phyloP scores from a whole-genome alignment of 2,797 vertebrate genomes.

The Bradypodion ventrale region DNA sequence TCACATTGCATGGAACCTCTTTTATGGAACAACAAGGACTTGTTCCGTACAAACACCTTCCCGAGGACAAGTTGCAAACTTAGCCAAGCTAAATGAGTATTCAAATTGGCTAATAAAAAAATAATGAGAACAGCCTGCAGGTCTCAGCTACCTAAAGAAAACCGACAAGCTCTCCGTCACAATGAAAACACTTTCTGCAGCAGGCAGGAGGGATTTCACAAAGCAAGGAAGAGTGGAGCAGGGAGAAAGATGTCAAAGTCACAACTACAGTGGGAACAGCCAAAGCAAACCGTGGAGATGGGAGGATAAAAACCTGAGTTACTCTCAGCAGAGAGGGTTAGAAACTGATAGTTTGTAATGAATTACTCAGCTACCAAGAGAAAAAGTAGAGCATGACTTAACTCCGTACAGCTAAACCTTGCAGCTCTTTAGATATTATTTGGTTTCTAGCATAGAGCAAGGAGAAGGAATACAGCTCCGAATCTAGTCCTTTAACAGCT shows the following conservation, averaged over 20 bases:
- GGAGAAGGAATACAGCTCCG: neutral
- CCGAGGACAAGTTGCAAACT: slow-evolving; percentile 57
- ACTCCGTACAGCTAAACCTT: neutral
- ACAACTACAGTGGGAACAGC: slow-evolving; percentile 4
- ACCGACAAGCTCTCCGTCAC: slow-evolving; percentile 61
- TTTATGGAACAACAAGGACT: slow-evolving; percentile 28
- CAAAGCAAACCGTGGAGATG: neutral
- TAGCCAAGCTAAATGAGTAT: slow-evolving; percentile 66
- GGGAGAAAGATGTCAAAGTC: accelerated
- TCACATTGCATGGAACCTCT: slow-evolving; percentile 9
- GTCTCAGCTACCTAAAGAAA: slow-evolving; percentile 66
- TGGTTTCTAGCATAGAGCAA: neutral
- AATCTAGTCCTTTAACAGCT: neutral
- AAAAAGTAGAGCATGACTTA: neutral
- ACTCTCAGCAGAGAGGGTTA: neutral
- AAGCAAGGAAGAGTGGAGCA: slow-evolving; percentile 35
- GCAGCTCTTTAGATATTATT: neutral
- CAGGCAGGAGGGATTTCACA: slow-evolving; percentile 35
- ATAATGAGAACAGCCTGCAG: slow-evolving; percentile 69
- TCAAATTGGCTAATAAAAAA: slow-evolving; percentile 72
- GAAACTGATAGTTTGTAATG: neutral
- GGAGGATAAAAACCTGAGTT: slow-evolving; percentile 11
- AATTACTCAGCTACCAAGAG: neutral
- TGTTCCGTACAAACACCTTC: slow-evolving; percentile 22
- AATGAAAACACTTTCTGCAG: slow-evolving; percentile 38